Percentiles rank a stretch among this genome's conserved stretches.
Evolutionary conservation across 2,113 vertebrate genomes (phyloP).

Genomic region (Cathartes aura): DNA sequence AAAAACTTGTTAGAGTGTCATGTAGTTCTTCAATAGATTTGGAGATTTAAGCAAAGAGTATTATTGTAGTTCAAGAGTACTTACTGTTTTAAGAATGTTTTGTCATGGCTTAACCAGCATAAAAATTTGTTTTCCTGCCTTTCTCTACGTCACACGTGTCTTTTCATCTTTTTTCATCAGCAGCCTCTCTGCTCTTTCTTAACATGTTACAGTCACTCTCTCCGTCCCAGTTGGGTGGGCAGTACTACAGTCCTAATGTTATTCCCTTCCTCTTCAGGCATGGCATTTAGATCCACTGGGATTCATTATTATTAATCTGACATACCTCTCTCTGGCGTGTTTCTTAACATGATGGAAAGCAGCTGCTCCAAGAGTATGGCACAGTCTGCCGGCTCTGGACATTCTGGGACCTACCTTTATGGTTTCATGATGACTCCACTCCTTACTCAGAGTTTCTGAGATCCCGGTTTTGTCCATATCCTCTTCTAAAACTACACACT

Average conservation of each 20-base stretch:
- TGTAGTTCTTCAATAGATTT: not conserved
- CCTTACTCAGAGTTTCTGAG: not conserved
- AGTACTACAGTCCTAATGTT: not conserved
- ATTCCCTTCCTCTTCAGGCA: not conserved
- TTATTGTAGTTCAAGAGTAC: not conserved
- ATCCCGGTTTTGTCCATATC: not conserved
- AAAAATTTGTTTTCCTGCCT: not conserved
- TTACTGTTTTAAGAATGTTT: not conserved
- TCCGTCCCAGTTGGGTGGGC: fast-evolving
- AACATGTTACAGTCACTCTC: not conserved
- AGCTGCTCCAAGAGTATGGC: not conserved
- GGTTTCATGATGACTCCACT: not conserved
- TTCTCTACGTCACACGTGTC: fast-evolving
- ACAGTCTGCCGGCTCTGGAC: not conserved
- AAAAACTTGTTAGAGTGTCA: not conserved
- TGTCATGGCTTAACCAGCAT: not conserved
- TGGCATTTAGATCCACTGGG: not conserved
- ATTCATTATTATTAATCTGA: not conserved
- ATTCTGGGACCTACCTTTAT: not conserved
- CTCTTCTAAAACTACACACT: not conserved
- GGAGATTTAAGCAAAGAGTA: not conserved
- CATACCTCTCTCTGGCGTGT: not conserved
- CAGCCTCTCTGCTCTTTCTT: not conserved
- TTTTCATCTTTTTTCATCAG: not conserved
- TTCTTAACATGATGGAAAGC: not conserved